Evolutionary conservation across 2,113 vertebrate genomes (phyloP).

Genomic region (Gobiocypris rarus): DNA sequence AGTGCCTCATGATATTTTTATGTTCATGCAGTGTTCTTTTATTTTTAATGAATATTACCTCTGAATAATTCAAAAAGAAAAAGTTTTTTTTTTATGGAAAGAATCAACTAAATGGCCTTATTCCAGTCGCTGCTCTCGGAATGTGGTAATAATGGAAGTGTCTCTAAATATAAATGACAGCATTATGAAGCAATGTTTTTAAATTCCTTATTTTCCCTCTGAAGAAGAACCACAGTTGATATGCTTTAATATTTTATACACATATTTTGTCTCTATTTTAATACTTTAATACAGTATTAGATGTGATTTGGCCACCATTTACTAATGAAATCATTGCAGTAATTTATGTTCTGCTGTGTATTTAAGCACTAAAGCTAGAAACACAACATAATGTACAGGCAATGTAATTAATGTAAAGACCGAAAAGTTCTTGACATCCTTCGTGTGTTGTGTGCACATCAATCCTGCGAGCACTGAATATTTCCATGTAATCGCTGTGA

Average conservation of each 20-base stretch:
- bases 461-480: background rate
- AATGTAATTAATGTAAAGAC: background rate
- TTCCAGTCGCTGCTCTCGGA: background rate
- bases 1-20: background rate
- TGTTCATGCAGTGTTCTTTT: background rate
- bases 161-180: background rate
- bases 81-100: background rate
- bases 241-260: too few species aligned
- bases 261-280: too few species aligned
- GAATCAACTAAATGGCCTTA: background rate
- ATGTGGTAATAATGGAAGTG: slow-evolving; percentile 7
- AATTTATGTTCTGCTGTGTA: background rate
- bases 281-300: too few species aligned
- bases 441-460: background rate
- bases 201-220: background rate
- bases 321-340: too few species aligned
- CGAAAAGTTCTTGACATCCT: background rate
- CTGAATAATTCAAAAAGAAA: slow-evolving; percentile 7
- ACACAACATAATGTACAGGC: background rate
- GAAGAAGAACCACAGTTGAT: background rate
- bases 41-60: background rate
- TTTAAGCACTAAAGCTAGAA: background rate
- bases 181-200: background rate
- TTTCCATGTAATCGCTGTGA: background rate
- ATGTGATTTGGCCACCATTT: too few species aligned